Conservation (phyloP, 2,888 invertebrate genomes). For the Cordilura impudica region DNA sequence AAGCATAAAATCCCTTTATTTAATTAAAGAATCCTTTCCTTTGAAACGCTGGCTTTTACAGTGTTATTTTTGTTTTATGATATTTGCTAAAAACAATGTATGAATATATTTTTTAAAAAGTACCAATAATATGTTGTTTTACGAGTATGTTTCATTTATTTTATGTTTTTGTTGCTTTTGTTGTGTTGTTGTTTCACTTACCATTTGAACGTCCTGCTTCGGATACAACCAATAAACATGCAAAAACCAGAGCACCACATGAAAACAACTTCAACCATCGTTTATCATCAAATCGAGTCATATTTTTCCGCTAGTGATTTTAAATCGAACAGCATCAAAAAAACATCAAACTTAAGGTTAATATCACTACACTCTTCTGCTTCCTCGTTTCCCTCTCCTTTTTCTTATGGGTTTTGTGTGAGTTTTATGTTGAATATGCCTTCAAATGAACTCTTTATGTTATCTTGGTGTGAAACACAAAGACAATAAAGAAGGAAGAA, state of each 20-base stretch:
- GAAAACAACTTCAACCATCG: slow-evolving; percentile 71
- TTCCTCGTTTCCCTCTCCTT: background rate
- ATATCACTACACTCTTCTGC: slow-evolving; percentile 21
- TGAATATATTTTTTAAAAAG: too few relatives aligned
- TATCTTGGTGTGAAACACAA: background rate
- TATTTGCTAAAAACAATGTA: background rate
- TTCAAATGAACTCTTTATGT: background rate
- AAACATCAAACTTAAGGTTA: slow-evolving; percentile 46
- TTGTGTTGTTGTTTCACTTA: slow-evolving; percentile 50
- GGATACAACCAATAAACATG: slow-evolving; percentile 46
- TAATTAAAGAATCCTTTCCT: too few relatives aligned
- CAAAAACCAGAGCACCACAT: slow-evolving; percentile 53
- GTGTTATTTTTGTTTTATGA: background rate
- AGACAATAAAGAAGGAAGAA: background rate
- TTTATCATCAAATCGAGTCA: slow-evolving; percentile 75
- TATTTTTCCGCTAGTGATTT: slow-evolving; percentile 62
- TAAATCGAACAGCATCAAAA: slow-evolving; percentile 61
- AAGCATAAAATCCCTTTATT: too few relatives aligned
- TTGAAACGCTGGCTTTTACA: background rate
- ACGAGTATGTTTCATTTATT: too few relatives aligned
- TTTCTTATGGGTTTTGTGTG: background rate
- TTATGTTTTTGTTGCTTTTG: background rate
- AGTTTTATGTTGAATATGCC: background rate
- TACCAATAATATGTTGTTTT: too few relatives aligned
- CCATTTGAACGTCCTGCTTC: slow-evolving; percentile 62